Conservation (phyloP, 2,113 vertebrate species). For the Vulpes ferrilata region DNA sequence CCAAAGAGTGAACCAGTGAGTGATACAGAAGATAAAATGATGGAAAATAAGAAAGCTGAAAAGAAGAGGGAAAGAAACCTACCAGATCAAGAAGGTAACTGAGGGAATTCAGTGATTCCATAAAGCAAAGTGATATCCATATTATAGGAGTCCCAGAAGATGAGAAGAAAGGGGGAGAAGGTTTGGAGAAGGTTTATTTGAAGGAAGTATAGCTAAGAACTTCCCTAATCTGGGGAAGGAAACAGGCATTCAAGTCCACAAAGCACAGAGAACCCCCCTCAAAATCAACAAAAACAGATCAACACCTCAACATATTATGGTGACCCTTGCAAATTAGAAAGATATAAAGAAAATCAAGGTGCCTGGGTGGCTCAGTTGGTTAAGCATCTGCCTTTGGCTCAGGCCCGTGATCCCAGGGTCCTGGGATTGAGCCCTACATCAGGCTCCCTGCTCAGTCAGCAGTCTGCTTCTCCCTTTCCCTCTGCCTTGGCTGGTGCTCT, state of each 20-base stretch:
- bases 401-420: background rate
- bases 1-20: background rate
- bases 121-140: background rate
- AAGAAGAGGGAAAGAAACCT: background rate
- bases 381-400: background rate
- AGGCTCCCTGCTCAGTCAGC: background rate
- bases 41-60: background rate
- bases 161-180: background rate
- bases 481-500: background rate
- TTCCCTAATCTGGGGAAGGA: background rate
- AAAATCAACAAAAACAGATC: background rate
- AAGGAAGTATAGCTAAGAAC: background rate
- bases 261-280: background rate
- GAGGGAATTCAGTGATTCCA: background rate
- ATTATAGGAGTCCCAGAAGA: background rate
- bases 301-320: background rate
- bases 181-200: background rate
- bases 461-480: background rate
- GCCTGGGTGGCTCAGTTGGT: background rate
- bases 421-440: background rate
- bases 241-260: background rate
- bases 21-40: background rate
- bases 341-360: background rate
- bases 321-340: background rate
- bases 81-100: background rate